These are phyloP conservation scores for Plemyria rubiginata DNA, from an alignment of 2,888 invertebrate species.

Conservation along the genomic window DNA sequence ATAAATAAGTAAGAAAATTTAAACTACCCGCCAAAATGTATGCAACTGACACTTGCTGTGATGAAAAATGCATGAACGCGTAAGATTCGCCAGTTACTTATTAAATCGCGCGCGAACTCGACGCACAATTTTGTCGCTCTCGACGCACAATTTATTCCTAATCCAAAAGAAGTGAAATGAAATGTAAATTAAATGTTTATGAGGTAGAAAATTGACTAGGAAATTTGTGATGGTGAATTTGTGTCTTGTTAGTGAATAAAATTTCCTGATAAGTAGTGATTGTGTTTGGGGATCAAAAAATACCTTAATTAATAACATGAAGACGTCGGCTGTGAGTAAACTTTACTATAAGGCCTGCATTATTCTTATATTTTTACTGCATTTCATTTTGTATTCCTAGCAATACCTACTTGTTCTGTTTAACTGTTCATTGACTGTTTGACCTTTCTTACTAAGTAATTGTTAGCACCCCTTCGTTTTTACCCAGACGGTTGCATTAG, in stretches of 20 bases:
- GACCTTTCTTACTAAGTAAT: background rate
- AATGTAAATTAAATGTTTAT: no score
- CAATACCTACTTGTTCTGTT: background rate
- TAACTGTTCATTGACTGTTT: background rate
- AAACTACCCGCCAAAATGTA: constrained; percentile 19
- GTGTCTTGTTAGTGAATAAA: background rate
- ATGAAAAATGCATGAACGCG: background rate
- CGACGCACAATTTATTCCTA: background rate
- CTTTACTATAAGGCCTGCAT: background rate
- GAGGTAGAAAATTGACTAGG: background rate
- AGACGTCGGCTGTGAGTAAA: constrained; percentile 35
- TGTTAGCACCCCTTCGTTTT: constrained; percentile 1
- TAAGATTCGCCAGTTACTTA: constrained; percentile 9
- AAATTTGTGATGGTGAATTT: background rate
- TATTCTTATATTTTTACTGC: background rate
- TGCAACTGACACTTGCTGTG: background rate
- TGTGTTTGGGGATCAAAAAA: constrained; percentile 6
- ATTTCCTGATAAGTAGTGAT: constrained; percentile 1
- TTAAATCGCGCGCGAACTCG: constrained; percentile 14
- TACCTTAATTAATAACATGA: constrained; percentile 4
- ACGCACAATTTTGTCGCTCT: constrained; percentile 7
- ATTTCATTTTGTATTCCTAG: background rate
- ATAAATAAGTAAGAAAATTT: constrained; percentile 2
- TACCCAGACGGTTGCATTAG: background rate
- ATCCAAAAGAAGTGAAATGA: no score